Evolutionary conservation across 2,113 vertebrate genomes (phyloP).

Genomic region (Falco punctatus): DNA sequence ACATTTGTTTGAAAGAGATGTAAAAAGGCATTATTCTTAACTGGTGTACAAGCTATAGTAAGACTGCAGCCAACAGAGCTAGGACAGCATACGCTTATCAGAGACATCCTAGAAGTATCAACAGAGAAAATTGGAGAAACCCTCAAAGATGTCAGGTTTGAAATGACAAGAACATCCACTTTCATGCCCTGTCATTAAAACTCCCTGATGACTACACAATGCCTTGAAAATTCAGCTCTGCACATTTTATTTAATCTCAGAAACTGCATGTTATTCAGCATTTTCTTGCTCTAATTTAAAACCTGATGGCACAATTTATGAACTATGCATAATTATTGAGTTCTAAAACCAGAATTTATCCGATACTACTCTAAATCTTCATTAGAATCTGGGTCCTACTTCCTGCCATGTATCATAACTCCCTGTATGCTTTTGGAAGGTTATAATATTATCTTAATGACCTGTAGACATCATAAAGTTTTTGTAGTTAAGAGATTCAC

Average conservation of each 20-base stretch:
- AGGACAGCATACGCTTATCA: not conserved
- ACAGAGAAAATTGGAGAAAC: not conserved
- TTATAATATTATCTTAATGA: constrained; percentile 31
- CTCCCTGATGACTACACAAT: not conserved
- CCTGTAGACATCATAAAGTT: constrained; percentile 41
- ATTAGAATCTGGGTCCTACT: not conserved
- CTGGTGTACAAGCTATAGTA: not conserved
- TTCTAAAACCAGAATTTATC: constrained; percentile 19
- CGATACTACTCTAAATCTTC: constrained; percentile 23
- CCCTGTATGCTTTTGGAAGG: constrained; percentile 9
- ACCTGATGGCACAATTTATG: constrained; percentile 43
- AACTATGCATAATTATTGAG: constrained; percentile 54
- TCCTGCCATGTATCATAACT: constrained; percentile 14
- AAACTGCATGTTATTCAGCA: not conserved
- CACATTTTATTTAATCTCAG: not conserved
- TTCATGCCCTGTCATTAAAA: not conserved
- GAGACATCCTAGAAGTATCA: not conserved
- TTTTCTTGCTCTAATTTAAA: constrained; percentile 18
- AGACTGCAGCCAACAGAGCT: not conserved
- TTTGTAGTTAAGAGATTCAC: constrained; percentile 17
- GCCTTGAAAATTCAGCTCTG: not conserved
- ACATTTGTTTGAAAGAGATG: not conserved
- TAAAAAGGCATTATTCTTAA: not conserved
- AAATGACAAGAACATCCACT: not conserved
- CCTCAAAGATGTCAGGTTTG: not conserved